Base-by-base conservation (phyloP, 2,797 vertebrate species). In the Schizothorax lantsangensis region DNA sequence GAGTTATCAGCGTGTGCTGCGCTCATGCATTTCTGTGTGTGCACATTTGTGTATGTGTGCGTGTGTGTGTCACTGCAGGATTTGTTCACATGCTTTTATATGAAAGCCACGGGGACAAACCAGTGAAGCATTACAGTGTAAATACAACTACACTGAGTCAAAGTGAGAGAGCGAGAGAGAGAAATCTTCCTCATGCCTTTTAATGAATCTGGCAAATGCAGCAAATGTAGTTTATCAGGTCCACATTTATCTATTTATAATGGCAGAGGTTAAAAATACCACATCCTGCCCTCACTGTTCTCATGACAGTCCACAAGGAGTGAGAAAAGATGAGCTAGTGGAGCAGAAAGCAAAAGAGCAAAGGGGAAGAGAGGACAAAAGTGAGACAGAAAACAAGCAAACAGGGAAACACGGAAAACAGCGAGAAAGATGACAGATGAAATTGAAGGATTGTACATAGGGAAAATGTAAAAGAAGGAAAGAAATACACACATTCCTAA, bases 31-130 rank as follows among this genome's bases (percentile, higher is more conserved):
- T 79, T 75, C 40, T 84, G 80, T n/a, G 49, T 82, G 81, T 81
- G 78, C 77, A 52, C 84, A 80, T 88, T 87, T 87, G 84, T 85
- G 73, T 88, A 86, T 36, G 73, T 80, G 82, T 49, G 77, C 59
- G 59, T 72, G 85, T 75, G 79, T 85, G 86, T 72, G 77, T 81
- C 84, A 40, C 68, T 83, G 81, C 43, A 79, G 89, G 91, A 92
- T 92, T 93, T 91, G 92, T 95, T 95, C 94, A 94, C 89, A 87
- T 93, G 90, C 92, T 93, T 93, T 92, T 91, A 91, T 92, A 94
- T 92, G 89, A 94, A 94, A 93, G 90, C 91, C 92, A 91, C 90
- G 86, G 84, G 92, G 92, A 93, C 86, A 87, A 91, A 92, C 92
- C 92, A 91, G 59, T 78, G 88, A 90, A 91, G 86, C 91, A 91